phyloP scores from a whole-genome alignment of 2,888 invertebrate species.

The Chloroclystis v-ata region DNA sequence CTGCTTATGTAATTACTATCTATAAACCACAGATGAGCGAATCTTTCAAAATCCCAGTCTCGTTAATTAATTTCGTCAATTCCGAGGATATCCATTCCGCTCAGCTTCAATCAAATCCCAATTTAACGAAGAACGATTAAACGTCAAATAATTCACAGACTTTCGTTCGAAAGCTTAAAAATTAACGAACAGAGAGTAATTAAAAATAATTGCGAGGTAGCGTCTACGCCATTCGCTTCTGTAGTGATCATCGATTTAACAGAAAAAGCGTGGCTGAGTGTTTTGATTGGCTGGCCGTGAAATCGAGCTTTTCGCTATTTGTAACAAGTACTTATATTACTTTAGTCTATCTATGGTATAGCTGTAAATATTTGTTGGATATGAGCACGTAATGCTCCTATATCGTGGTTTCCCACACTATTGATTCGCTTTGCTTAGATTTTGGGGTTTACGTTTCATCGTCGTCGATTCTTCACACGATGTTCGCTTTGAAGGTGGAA shows the following conservation, averaged over 20 bases:
- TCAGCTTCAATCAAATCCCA: conserved; percentile 18
- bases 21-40: too few species aligned
- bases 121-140: conserved; percentile 17
- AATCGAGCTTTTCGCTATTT: conserved; percentile 28
- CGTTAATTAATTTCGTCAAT: not conserved
- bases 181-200: conserved; percentile 24
- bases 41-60: too few species aligned
- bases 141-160: conserved; percentile 19
- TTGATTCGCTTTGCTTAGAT: conserved; percentile 22
- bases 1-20: too few species aligned
- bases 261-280: conserved; percentile 61
- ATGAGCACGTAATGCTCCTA: conserved; percentile 21
- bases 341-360: too few species aligned
- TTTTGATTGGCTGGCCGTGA: conserved; percentile 27
- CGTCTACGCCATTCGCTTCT: conserved; percentile 47
- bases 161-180: conserved; percentile 20
- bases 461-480: conserved; percentile 1
- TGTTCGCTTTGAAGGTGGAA: too few species aligned
- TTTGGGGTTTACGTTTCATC: conserved; percentile 7
- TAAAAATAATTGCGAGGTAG: conserved; percentile 24
- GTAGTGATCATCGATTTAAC: conserved; percentile 58
- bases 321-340: too few species aligned
- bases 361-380: conserved; percentile 32
- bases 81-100: conserved; percentile 7
- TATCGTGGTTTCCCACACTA: conserved; percentile 36